Evolutionary conservation across 2,888 invertebrate genomes (phyloP).

Genomic region (Creontiades dilutus): DNA sequence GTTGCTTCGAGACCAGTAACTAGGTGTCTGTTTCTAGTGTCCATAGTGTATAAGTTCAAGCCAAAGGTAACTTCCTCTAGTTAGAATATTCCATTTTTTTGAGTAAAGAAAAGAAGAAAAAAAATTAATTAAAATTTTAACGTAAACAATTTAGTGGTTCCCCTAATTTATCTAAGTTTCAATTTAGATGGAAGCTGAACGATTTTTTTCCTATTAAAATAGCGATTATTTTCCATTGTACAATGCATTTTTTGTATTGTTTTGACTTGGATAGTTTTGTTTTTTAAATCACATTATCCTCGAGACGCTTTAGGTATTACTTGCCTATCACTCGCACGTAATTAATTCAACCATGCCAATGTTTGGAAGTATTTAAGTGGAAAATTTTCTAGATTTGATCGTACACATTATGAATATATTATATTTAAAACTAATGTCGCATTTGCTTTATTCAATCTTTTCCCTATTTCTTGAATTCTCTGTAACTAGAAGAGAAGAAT

Average conservation of each 20-base stretch:
- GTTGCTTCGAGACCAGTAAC: conserved; percentile 43
- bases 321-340: conserved; percentile 40
- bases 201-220: conserved; percentile 41
- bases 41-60: conserved; percentile 67
- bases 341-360: conserved; percentile 52
- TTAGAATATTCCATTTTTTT: conserved; percentile 40
- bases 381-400: conserved; percentile 67
- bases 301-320: conserved; percentile 63
- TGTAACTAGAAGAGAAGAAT: too few relatives aligned
- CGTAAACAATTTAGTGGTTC: conserved; percentile 13
- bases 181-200: conserved; percentile 33
- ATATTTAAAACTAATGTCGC: conserved; percentile 48
- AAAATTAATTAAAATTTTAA: conserved; percentile 9
- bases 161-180: conserved; percentile 35
- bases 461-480: background rate
- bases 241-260: conserved; percentile 21
- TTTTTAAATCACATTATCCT: background rate
- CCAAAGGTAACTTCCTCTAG: conserved; percentile 69
- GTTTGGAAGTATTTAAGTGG: conserved; percentile 67
- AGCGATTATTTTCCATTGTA: conserved; percentile 38
- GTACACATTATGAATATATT: conserved; percentile 69
- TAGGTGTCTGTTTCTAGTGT: conserved; percentile 54
- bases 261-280: conserved; percentile 51
- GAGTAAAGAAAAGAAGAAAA: conserved; percentile 1
- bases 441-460: background rate